phyloP scores from a whole-genome alignment of 2,797 vertebrate genomes.

The Lacerta viridis region DNA sequence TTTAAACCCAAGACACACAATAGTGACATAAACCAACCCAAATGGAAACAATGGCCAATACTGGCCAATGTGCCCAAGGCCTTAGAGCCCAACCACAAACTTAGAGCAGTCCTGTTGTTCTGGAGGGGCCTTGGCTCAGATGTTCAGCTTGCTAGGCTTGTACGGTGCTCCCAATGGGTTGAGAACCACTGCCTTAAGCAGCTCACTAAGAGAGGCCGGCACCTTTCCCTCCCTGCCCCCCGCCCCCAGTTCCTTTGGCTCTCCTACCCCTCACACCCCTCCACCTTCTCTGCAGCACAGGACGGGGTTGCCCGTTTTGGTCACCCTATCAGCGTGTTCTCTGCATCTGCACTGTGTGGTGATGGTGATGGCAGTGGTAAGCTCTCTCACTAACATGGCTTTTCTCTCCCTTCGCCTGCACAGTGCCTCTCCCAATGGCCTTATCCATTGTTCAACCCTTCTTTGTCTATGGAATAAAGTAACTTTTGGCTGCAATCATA shows the following conservation, averaged over 20 bases:
- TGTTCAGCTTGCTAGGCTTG: neutral
- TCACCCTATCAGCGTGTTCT: conserved; percentile 82
- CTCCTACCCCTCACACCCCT: conserved; percentile 45
- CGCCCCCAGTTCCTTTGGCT: conserved; percentile 27
- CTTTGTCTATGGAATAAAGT: conserved; percentile 78
- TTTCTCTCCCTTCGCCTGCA: conserved; percentile 80
- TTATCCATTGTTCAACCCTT: conserved; percentile 80
- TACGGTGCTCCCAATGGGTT: conserved; percentile 2
- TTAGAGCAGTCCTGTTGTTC: neutral
- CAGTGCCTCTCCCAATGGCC: conserved; percentile 79
- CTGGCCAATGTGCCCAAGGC: neutral
- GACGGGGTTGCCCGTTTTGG: conserved; percentile 94
- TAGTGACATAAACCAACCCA: neutral
- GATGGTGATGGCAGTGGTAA: conserved; percentile 60
- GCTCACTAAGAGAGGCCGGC: conserved; percentile 41
- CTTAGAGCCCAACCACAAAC: neutral
- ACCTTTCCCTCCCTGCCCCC: conserved; percentile 18
- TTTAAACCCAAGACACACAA: neutral
- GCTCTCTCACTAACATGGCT: conserved; percentile 81
- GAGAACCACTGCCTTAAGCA: conserved; percentile 47
- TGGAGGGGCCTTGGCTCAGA: neutral
- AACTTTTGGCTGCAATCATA: conserved; percentile 76
- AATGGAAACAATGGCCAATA: neutral
- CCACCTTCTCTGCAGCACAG: conserved; percentile 66
- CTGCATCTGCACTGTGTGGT: conserved; percentile 73